These are phyloP conservation scores for Phataginus tetradactyla DNA, from an alignment of 2,797 vertebrate genomes.

Conservation along the genomic window DNA sequence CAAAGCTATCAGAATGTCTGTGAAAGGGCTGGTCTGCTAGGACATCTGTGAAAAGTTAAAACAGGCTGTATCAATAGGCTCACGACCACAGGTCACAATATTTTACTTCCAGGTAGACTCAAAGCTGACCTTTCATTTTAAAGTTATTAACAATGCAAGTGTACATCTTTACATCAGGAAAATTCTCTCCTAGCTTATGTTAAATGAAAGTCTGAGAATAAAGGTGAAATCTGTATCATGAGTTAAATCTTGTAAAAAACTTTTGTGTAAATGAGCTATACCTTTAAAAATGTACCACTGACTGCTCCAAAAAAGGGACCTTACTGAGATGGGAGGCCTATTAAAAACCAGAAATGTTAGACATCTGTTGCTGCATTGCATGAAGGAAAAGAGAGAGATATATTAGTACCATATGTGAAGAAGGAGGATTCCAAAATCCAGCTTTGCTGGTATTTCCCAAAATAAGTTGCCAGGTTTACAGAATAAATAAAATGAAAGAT, in stretches of 20 bases:
- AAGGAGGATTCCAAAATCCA: conserved; percentile 83
- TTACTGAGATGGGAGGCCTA: conserved; percentile 83
- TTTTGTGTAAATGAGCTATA: conserved; percentile 82
- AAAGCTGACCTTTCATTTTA: conserved; percentile 74
- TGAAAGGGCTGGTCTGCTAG: conserved; percentile 59
- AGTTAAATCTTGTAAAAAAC: conserved; percentile 77
- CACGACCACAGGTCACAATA: conserved; percentile 71
- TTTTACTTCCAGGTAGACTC: conserved; percentile 70
- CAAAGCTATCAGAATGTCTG: conserved; percentile 65
- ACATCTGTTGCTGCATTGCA: conserved; percentile 86
- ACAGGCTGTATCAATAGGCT: conserved; percentile 70
- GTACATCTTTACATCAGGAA: conserved; percentile 19
- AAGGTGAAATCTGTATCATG: conserved; percentile 73
- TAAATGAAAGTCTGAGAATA: conserved; percentile 76
- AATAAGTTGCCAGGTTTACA: conserved; percentile 80
- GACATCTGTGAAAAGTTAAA: conserved; percentile 82
- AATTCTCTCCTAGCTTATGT: conserved; percentile 56
- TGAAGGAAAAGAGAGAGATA: conserved; percentile 83
- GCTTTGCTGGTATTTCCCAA: conserved; percentile 81
- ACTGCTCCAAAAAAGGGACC: conserved; percentile 77
- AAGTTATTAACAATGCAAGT: conserved; percentile 29
- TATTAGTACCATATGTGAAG: conserved; percentile 85
- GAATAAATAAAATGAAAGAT: conserved; percentile 83
- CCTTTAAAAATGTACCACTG: conserved; percentile 82
- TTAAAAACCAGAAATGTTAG: conserved; percentile 84